These are phyloP conservation scores for Thymelicus sylvestris DNA, from an alignment of 2,888 invertebrate genomes.

Conservation along the genomic window DNA sequence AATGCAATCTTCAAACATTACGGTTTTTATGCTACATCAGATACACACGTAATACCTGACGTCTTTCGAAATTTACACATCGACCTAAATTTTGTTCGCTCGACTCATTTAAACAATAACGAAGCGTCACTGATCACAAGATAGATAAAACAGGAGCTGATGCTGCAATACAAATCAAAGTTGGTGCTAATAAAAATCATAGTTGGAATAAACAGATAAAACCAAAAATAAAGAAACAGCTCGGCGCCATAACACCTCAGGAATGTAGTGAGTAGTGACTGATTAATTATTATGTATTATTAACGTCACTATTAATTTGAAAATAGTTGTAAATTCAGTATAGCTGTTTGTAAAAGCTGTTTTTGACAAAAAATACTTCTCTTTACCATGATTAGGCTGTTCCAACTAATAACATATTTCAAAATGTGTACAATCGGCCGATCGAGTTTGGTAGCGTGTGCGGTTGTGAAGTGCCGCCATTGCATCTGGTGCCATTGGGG, in stretches of 20 bases:
- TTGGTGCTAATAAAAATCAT: constrained; percentile 21
- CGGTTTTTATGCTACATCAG: constrained; percentile 33
- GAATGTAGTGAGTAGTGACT: not conserved
- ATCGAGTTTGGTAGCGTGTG: too few relatives aligned
- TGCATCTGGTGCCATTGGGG: too few relatives aligned
- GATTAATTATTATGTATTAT: too few relatives aligned
- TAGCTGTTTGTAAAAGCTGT: too few relatives aligned
- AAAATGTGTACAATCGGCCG: too few relatives aligned
- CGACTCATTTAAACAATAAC: constrained; percentile 35
- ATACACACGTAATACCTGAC: constrained; percentile 26
- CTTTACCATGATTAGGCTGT: not conserved
- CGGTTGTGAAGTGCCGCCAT: too few relatives aligned
- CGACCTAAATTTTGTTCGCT: constrained; percentile 31
- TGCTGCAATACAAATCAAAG: constrained; percentile 30
- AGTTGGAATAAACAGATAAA: constrained; percentile 11
- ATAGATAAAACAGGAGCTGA: constrained; percentile 30
- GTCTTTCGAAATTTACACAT: constrained; percentile 28
- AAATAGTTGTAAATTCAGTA: too few relatives aligned
- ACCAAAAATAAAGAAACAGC: not conserved
- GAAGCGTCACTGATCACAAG: constrained; percentile 26
- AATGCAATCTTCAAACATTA: constrained; percentile 24
- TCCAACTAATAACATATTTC: not conserved
- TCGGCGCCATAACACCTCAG: not conserved
- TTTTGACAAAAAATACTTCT: not conserved
- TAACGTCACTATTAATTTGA: too few relatives aligned